Evolutionary conservation across 2,113 vertebrate genomes (phyloP).

Genomic region (Eulacestoma nigropectus): DNA sequence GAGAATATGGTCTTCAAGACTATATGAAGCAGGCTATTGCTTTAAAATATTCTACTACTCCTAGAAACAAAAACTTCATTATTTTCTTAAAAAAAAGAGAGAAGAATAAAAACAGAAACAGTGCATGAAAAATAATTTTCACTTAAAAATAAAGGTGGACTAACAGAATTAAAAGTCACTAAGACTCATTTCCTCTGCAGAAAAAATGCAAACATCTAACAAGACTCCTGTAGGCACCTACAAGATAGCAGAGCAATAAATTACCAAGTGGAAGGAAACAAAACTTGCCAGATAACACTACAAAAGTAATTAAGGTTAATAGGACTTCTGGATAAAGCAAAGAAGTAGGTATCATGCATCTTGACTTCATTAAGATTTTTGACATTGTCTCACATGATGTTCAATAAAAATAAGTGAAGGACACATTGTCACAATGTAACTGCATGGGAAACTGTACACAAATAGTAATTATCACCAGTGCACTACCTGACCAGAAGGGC

Average conservation of each 20-base stretch:
- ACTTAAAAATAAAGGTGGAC: not conserved
- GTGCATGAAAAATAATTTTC: not conserved
- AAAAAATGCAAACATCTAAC: not conserved
- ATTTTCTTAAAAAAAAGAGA: accelerated
- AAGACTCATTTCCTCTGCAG: not conserved
- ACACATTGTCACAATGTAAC: not conserved
- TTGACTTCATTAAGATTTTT: not conserved
- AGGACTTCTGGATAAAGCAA: not conserved
- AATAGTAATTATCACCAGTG: not conserved
- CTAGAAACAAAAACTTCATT: not conserved
- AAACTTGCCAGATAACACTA: not conserved
- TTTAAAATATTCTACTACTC: not conserved
- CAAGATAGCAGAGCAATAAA: not conserved
- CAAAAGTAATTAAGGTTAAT: conserved; percentile 1
- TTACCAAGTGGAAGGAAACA: not conserved
- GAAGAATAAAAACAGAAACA: not conserved
- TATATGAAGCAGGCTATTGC: not conserved
- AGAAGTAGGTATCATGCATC: not conserved
- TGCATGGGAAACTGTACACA: not conserved
- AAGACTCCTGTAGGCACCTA: not conserved
- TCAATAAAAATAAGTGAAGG: not conserved
- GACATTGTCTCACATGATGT: not conserved
- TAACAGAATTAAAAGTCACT: not conserved
- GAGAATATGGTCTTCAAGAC: not conserved
- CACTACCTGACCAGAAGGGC: not conserved